Conservation (phyloP, 2,113 vertebrate genomes). For the Promerops cafer region DNA sequence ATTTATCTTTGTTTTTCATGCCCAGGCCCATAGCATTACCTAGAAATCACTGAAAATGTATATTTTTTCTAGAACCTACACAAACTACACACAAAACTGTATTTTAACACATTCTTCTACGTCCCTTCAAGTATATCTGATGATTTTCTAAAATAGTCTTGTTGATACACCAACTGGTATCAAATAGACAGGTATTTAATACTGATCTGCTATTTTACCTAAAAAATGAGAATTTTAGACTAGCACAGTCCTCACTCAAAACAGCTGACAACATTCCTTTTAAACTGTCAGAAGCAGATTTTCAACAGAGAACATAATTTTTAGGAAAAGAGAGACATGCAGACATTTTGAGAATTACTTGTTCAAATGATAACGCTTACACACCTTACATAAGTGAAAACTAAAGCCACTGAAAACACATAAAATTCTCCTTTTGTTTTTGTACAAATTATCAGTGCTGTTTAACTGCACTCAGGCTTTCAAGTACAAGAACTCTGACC, state of each 20-base stretch:
- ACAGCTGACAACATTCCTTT: not conserved
- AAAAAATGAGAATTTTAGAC: not conserved
- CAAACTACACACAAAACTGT: not conserved
- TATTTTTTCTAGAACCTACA: not conserved
- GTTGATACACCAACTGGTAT: not conserved
- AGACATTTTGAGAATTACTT: not conserved
- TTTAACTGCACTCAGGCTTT: not conserved
- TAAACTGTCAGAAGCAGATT: not conserved
- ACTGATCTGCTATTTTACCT: not conserved
- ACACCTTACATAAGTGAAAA: not conserved
- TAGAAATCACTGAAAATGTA: not conserved
- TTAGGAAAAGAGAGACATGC: not conserved
- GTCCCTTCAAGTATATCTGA: not conserved
- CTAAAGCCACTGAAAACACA: not conserved
- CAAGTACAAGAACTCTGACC: not conserved
- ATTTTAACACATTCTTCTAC: not conserved
- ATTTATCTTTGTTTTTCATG: not conserved
- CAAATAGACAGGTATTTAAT: not conserved
- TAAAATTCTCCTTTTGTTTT: not conserved
- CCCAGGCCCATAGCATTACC: not conserved
- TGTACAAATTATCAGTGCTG: not conserved
- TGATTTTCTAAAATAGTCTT: not conserved
- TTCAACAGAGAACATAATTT: not conserved
- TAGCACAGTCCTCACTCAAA: not conserved
- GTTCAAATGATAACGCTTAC: not conserved